Base-by-base conservation (phyloP, 2,113 vertebrate species). In the Laticauda colubrina region DNA sequence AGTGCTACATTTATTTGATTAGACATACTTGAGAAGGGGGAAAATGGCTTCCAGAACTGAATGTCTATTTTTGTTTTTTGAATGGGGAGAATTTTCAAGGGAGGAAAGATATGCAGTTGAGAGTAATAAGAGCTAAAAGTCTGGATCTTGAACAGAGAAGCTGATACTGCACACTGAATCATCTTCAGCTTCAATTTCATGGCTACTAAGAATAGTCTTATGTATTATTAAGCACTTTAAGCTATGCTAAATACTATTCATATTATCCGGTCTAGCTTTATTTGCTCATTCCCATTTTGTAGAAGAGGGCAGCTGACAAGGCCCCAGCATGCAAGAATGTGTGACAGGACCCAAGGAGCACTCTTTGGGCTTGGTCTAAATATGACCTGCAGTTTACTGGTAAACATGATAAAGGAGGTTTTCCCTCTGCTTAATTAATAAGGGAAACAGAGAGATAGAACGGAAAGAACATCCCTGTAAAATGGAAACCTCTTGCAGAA, bases 181-280 rank as follows among this genome's bases (percentile, higher is more conserved):
- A 48, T 55, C 75, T 29, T 55, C 26, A 43, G 45, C n/a, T 53
- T 54, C 26, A 86, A 88, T 64, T 87, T 51, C 18, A 34, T 34
- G n/a, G 8, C 43, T 87, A 51, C 91, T 87, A 91, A 59, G 75
- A 87, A 86, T 59, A 51, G 39, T 21, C 11, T 26, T 59, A 48
- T 87, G 21, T 11, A 87, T 91, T 34, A 91, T 86, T 91, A 59
- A 87, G 24, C 48, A n/a, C 39, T 91, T 87, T 51, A 87, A 57
- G 18, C 26, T 87, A 53, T 59, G 43, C 39, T 87, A 56, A 87
- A 43, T 34, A 61, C 54, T 85, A n/a, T 85, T 45, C 90, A 85
- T 56, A 43, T 39, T 39, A 85, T 39, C 53, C 8, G 5, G 53
- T 56, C 90, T 18, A 26, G 90, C 34, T 85, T 43, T 11, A 81